phyloP scores from a whole-genome alignment of 1,140 invertebrate genomes.

The Hylyphantes graminicola region DNA sequence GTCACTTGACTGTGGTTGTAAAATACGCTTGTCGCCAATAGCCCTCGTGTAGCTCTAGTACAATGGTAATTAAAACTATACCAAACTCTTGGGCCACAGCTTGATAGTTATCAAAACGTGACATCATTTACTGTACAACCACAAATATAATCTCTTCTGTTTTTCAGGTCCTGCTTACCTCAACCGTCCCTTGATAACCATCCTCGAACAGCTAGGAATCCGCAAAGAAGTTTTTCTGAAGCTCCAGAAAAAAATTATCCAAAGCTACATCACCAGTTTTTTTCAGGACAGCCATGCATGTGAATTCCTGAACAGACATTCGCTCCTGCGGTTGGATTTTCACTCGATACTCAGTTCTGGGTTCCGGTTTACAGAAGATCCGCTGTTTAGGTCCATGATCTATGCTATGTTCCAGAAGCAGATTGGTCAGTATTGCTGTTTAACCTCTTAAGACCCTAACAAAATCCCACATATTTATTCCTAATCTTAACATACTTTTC shows the following conservation, averaged over 20 bases:
- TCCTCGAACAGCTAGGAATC: constrained; percentile 66
- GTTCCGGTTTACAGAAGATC: constrained; percentile 65
- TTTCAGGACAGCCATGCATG: constrained; percentile 62
- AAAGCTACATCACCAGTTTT: constrained; percentile 59
- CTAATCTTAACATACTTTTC: no score
- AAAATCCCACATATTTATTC: no score
- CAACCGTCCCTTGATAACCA: constrained; percentile 67
- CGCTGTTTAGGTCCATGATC: constrained; percentile 65
- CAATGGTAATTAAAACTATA: no score
- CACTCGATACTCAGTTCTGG: constrained; percentile 40
- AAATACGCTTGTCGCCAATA: no score
- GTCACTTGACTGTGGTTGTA: no score
- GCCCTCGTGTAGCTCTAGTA: no score
- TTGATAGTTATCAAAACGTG: no score
- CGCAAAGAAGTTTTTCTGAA: constrained; percentile 50
- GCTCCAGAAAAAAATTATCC: constrained; percentile 59
- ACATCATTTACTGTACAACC: no score
- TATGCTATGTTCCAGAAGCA: constrained; percentile 44
- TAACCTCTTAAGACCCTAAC: no score
- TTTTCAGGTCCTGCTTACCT: constrained; percentile 70
- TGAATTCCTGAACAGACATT: constrained; percentile 62
- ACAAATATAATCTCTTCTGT: constrained; percentile 17
- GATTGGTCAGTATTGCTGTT: constrained; percentile 17
- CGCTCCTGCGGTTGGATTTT: constrained; percentile 64
- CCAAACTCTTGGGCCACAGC: no score